A percentile compares a stretch with the other conserved stretches of the same genome.
Evolutionary conservation across 64 coral and sea anemone species (phyloP).

Genomic region (Stichodactyla mertensii): DNA sequence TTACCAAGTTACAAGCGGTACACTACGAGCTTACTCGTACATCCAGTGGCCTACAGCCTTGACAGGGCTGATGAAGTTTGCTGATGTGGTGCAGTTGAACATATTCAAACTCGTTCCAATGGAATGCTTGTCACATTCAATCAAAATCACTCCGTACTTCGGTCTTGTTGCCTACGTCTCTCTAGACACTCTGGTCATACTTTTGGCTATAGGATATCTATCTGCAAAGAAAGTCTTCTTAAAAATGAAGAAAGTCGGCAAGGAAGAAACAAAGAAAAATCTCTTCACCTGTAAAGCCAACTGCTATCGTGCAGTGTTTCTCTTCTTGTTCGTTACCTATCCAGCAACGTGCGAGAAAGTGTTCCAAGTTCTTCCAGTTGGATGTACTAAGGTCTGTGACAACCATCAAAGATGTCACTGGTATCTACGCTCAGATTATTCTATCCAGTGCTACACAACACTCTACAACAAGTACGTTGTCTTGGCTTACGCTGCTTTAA

Average conservation of each 20-base stretch:
- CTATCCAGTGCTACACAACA: constrained; percentile 24
- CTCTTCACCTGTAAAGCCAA: constrained; percentile 13
- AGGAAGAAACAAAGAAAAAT: background rate
- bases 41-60: constrained; percentile 36
- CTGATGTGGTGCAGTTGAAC: constrained; percentile 46
- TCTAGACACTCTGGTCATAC: background rate
- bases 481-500: background rate
- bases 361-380: constrained; percentile 11
- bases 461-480: constrained; percentile 30
- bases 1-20: constrained; percentile 48
- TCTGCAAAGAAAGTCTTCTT: background rate
- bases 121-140: constrained; percentile 1
- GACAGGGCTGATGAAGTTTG: constrained; percentile 27
- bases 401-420: background rate
- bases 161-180: background rate
- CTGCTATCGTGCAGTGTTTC: constrained; percentile 13
- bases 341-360: constrained; percentile 3
- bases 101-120: constrained; percentile 41
- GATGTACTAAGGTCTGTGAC: constrained; percentile 9
- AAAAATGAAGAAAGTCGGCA: background rate
- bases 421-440: constrained; percentile 49
- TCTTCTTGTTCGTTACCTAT: constrained; percentile 17
- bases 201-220: background rate
- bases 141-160: background rate
- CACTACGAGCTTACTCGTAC: constrained; percentile 52